A percentile compares a stretch with the other conserved stretches of the same genome.
These are phyloP conservation scores for Polydrusus pterygomalis DNA, from an alignment of 2,888 invertebrate species.

Conservation along the genomic window DNA sequence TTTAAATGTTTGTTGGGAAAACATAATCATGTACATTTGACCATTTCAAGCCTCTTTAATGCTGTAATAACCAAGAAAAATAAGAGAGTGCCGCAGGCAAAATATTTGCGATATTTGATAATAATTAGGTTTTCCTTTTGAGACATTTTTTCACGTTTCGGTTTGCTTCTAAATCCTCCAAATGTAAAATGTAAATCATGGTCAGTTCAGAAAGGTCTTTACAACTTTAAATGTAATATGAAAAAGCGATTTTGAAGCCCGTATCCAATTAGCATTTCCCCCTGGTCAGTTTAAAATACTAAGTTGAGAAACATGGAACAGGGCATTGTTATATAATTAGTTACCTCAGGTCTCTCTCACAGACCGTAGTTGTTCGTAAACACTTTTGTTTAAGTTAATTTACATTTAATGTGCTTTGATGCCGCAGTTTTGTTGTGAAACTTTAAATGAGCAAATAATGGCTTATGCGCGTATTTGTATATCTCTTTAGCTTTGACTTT, in stretches of 20 bases:
- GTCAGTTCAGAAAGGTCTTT: not conserved
- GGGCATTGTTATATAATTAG: constrained; percentile 44
- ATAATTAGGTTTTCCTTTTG: too few species aligned
- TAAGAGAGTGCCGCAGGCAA: too few species aligned
- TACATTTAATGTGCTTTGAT: constrained; percentile 31
- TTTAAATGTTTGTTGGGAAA: too few species aligned
- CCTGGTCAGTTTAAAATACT: constrained; percentile 22
- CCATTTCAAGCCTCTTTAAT: too few species aligned
- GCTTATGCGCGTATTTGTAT: not conserved
- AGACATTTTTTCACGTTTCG: not conserved
- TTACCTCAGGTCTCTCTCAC: constrained; percentile 28
- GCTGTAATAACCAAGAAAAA: too few species aligned
- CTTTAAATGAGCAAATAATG: constrained; percentile 14
- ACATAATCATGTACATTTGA: too few species aligned
- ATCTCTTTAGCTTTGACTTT: not conserved
- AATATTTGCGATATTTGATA: too few species aligned
- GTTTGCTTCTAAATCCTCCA: not conserved
- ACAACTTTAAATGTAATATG: constrained; percentile 11
- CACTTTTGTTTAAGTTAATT: constrained; percentile 44
- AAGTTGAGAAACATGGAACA: constrained; percentile 15
- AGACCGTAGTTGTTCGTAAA: constrained; percentile 30
- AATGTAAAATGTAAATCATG: constrained; percentile 10
- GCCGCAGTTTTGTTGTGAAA: constrained; percentile 12
- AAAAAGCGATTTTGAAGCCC: constrained; percentile 12
- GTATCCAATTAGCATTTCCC: constrained; percentile 23